These are phyloP conservation scores for Champsocephalus gunnari DNA, from an alignment of 2,797 vertebrate genomes.

Conservation along the genomic window DNA sequence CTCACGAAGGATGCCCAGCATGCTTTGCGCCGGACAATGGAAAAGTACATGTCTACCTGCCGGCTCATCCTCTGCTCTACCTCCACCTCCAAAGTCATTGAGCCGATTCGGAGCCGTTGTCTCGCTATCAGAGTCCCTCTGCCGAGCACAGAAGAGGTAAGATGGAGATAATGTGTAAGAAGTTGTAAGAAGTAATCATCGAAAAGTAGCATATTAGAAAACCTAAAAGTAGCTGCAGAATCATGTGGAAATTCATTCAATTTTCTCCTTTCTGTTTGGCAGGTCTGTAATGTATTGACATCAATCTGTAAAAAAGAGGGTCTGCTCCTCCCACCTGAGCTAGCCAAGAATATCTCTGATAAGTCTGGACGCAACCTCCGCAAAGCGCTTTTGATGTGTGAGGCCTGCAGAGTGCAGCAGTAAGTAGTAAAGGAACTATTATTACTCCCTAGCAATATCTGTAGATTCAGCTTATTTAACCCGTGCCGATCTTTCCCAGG, in stretches of 20 bases:
- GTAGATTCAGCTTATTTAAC: not conserved
- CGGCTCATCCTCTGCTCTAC: constrained; percentile 95
- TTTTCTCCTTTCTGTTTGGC: constrained; percentile 8
- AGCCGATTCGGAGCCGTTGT: constrained; percentile 95
- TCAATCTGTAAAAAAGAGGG: constrained; percentile 96
- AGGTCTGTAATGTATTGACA: constrained; percentile 93
- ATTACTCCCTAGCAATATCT: too few species aligned
- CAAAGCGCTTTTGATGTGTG: constrained; percentile 96
- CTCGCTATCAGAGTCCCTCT: constrained; percentile 93
- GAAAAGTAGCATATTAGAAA: not conserved
- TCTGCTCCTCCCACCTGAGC: constrained; percentile 89
- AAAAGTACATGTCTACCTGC: constrained; percentile 97
- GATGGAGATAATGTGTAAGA: too few species aligned
- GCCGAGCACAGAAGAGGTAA: constrained; percentile 93
- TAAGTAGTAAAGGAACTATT: constrained; percentile 77
- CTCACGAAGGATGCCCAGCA: constrained; percentile 98
- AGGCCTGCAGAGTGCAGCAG: constrained; percentile 98
- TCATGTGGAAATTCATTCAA: not conserved
- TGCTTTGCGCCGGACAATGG: constrained; percentile 97
- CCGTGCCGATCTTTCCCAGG: constrained; percentile 70
- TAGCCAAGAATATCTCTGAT: constrained; percentile 91
- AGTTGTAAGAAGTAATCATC: not conserved
- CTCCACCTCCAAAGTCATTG: constrained; percentile 96
- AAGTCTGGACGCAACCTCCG: constrained; percentile 95
- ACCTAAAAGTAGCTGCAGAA: not conserved